These are phyloP conservation scores for Tragelaphus oryx DNA, from an alignment of 2,797 vertebrate species.

Conservation along the genomic window DNA sequence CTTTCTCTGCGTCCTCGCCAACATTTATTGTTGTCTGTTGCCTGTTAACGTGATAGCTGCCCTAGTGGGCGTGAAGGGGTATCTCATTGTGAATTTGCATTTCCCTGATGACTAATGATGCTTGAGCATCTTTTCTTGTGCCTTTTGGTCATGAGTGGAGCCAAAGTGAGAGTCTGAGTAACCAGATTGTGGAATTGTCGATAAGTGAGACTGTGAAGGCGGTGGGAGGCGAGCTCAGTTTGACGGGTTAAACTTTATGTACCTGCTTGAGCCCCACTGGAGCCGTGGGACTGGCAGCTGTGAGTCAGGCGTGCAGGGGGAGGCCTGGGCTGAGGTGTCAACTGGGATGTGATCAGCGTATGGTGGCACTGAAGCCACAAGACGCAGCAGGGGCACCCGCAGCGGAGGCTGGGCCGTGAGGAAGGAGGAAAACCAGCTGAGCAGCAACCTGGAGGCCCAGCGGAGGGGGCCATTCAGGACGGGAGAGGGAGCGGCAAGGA, in stretches of 20 bases:
- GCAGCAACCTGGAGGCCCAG: background rate
- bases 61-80: no score
- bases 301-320: background rate
- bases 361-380: background rate
- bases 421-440: background rate
- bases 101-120: background rate
- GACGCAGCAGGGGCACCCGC: rapidly evolving
- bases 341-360: no score
- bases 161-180: background rate
- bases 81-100: background rate
- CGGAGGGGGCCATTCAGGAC: rapidly evolving
- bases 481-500: background rate
- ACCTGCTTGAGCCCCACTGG: background rate
- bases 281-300: background rate
- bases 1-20: background rate
- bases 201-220: rapidly evolving
- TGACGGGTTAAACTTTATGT: no score
- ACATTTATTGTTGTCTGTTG: background rate
- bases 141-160: background rate
- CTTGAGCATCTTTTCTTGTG: background rate
- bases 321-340: background rate
- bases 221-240: background rate
- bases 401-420: background rate
- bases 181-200: background rate
- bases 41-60: background rate